Evolutionary conservation across 2,113 vertebrate genomes (phyloP).

Genomic region (Oreotrochilus melanogaster): DNA sequence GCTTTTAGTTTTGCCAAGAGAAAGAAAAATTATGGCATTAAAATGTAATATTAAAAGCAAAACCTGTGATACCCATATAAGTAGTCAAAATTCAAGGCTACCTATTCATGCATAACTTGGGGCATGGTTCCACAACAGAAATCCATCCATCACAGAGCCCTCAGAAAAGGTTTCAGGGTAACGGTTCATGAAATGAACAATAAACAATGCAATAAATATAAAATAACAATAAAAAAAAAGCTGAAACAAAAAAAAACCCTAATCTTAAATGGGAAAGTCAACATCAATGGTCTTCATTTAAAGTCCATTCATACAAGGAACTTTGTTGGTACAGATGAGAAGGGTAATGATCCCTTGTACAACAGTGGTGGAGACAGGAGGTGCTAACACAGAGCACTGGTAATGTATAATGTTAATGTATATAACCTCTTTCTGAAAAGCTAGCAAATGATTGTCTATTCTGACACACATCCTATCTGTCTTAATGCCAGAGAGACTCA

Average conservation of each 20-base stretch:
- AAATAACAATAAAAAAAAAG: too few species aligned
- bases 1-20: slow-evolving; percentile 27
- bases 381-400: not conserved
- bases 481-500: not conserved
- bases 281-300: not conserved
- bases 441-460: not conserved
- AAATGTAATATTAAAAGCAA: slow-evolving; percentile 1
- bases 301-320: not conserved
- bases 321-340: not conserved
- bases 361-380: not conserved
- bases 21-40: not conserved
- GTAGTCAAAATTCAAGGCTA: not conserved
- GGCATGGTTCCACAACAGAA: not conserved
- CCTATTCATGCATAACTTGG: not conserved
- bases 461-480: not conserved
- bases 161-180: not conserved
- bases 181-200: not conserved
- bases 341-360: not conserved
- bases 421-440: not conserved
- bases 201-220: too few species aligned
- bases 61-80: not conserved
- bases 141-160: not conserved
- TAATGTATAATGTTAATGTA: not conserved
- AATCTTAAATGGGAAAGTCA: not conserved
- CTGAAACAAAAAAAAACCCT: rapidly evolving